Base-by-base conservation (phyloP, 2,888 invertebrate species). In the Unio pictorum region DNA sequence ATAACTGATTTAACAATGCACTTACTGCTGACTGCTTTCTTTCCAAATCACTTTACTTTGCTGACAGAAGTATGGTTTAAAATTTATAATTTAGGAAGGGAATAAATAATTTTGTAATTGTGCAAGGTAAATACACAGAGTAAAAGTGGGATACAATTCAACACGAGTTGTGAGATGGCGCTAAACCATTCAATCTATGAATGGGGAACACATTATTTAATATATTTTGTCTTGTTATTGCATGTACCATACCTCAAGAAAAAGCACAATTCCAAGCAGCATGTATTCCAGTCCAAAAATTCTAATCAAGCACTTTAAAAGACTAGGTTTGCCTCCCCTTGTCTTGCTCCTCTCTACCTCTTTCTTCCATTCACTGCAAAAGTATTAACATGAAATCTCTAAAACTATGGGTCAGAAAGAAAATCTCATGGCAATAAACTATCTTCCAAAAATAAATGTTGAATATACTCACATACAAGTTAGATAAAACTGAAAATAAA, bases 321-420 rank as follows among this genome's bases (percentile, higher is more conserved):
- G 81, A 76, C 90, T 91, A n/a, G 92, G 91, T 28, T 84, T 84
- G 58, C 91, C 91, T 66, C 88, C 89, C 55, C 91, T 89, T 63
- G 91, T 83, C 90, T 93, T 93, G 92, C 92, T 90, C 68, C 88
- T 89, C 61, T 91, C 89, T 59, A 92, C 80, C 90, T 94, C 93
- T 75, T 91, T 90, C 56, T 92, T 85, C 94, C 94, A 93, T 84
- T 92, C 91, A 79, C 92, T 93, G 82, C 55, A 82, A 83, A 68
- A 34, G 1, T 8, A 34, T 8, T 4, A 4, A 61, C 23, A 57
- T 58, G 23, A 17, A 18, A 62, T n/a, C 61, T 1, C 23, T 28
- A 18, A n/a, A 54, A 63, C 8, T 28, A n/a, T 8, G 1, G 2
- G 64, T 4, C 55, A 55, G 20, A 34, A 62, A 17, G n/a, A 62